Base-by-base conservation (phyloP, 1,140 invertebrate genomes). In the Elymnias hypermnestra region DNA sequence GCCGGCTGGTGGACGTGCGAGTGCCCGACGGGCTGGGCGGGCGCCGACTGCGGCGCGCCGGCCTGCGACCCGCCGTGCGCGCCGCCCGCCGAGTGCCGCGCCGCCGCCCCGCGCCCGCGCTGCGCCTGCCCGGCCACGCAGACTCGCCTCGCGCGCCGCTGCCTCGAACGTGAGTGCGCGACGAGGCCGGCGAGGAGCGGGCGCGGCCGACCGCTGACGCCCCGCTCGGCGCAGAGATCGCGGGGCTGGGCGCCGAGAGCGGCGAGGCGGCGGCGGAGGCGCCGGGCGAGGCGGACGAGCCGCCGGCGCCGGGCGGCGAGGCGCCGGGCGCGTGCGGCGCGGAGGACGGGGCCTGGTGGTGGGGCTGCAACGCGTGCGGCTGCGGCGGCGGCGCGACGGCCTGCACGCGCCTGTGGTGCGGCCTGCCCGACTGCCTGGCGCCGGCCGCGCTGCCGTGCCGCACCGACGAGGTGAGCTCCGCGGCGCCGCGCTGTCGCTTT, bases 381-480 rank as follows among this genome's bases (percentile, higher is more conserved):
- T 97, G 95, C 68, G 84, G 88, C 7, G 91, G 91, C 40, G 92
- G 92, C 5, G 89, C 90, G 31, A 91, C 92, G 8, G 88, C 89
- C 10, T 97, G 95, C 83, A 95, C 94, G 35, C 91, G 93, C 65
- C 91, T 97, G 10, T 95, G 94, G 94, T 95, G 94, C 65, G 94
- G 94, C 3, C 87, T 93, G 13, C 89, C 90, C n/a, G 94, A 95
- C 69, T 95, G 94, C 66, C 84, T 94, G 19, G 90, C 89, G 23
- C 67, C 79, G 19, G 86, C 79, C 51, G 81, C 88, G 1, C 84
- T 55, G 73, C 87, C 57, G 48, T 88, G 91, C 71, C 77, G 88
- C 57, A 75, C 88, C 39, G 86, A 90, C 57, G 89, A 90, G 86
- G n/a, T n/a, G n/a, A n/a, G n/a, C n/a, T n/a, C n/a, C n/a, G n/a